Conservation (phyloP, 64 coral and sea anemone genomes). For the Pocillopora verrucosa region DNA sequence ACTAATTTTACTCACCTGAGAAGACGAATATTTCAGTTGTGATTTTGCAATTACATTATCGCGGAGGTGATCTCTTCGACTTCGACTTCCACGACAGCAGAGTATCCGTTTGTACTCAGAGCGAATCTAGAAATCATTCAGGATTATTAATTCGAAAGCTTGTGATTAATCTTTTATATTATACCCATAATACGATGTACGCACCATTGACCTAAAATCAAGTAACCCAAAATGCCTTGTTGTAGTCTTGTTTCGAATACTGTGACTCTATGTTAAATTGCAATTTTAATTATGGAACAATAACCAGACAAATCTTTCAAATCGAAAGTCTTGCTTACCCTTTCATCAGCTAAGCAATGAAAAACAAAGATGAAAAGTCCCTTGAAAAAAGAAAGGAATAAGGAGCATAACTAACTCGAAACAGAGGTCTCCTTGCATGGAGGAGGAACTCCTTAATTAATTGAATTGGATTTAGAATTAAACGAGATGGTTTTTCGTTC, state of each 20-base stretch:
- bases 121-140: slow-evolving; percentile 45
- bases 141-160: neutral
- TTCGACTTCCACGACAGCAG: slow-evolving; percentile 66
- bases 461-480: neutral
- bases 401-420: neutral
- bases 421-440: neutral
- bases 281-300: too few species aligned
- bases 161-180: too few species aligned
- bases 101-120: slow-evolving; percentile 77
- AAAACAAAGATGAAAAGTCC: slow-evolving; percentile 94
- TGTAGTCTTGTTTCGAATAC: too few species aligned
- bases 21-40: slow-evolving; percentile 10
- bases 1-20: slow-evolving; percentile 47
- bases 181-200: too few species aligned
- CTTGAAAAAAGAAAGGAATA: slow-evolving; percentile 48
- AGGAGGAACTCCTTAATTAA: neutral
- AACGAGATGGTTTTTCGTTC: too few species aligned
- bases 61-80: slow-evolving; percentile 69
- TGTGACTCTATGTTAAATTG: too few species aligned
- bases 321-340: slow-evolving; percentile 58
- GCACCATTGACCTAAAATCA: too few species aligned
- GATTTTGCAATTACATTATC: slow-evolving; percentile 3
- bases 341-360: slow-evolving; percentile 90
- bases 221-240: too few species aligned
- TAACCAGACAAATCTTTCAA: neutral